Percentiles rank a stretch among this genome's conserved stretches.
phyloP scores from a whole-genome alignment of 2,113 vertebrate species.

The Nicator chloris region DNA sequence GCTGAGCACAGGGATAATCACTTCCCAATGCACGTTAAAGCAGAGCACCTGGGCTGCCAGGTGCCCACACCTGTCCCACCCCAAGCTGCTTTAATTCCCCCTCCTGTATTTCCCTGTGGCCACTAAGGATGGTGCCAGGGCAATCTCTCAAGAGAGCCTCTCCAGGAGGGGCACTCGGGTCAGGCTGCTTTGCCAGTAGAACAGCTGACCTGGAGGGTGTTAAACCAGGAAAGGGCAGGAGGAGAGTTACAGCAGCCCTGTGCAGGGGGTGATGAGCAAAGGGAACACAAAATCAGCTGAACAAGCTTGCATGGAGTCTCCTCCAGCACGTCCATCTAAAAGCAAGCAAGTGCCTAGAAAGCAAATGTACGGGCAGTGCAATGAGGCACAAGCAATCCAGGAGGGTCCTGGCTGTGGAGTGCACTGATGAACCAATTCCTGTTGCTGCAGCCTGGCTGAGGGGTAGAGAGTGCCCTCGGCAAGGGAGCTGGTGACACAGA shows the following conservation, averaged over 20 bases:
- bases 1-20: rapidly evolving
- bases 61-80: not conserved
- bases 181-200: not conserved
- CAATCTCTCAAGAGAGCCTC: not conserved
- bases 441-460: not conserved
- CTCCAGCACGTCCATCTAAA: rapidly evolving
- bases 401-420: not conserved
- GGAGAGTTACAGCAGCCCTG: not conserved
- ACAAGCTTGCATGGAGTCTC: not conserved
- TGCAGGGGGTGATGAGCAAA: not conserved
- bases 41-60: not conserved
- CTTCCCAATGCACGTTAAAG: not conserved
- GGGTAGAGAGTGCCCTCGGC: rapidly evolving
- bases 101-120: not conserved
- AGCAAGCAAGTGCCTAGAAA: not conserved
- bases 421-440: not conserved
- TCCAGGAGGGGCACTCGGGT: rapidly evolving
- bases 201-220: not conserved
- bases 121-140: not conserved
- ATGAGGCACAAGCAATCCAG: not conserved
- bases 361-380: rapidly evolving
- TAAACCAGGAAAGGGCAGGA: not conserved
- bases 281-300: not conserved
- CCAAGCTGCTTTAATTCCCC: not conserved
- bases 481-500: not conserved